Evolutionary conservation across 2,888 invertebrate species (phyloP).

Genomic region (Dyspetes luteomarginatus): DNA sequence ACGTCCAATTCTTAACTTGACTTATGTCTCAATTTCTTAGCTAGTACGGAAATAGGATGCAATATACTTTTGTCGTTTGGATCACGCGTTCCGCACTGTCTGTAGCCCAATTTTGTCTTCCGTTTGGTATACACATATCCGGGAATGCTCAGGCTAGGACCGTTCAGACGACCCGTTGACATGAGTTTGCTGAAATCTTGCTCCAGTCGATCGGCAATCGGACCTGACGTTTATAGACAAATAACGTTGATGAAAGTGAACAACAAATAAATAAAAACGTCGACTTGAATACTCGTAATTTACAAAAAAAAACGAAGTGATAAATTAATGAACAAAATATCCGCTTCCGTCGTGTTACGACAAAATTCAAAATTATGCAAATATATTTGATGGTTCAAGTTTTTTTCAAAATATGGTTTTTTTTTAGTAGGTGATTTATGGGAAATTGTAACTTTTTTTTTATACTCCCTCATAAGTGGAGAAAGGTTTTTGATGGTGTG

Average conservation of each 20-base stretch:
- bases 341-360: too few relatives aligned
- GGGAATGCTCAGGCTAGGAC: conserved; percentile 91
- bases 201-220: conserved; percentile 91
- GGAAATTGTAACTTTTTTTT: too few relatives aligned
- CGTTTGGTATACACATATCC: conserved; percentile 90
- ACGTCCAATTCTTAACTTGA: conserved; percentile 25
- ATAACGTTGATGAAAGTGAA: too few relatives aligned
- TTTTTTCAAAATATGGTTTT: not conserved
- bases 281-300: too few relatives aligned
- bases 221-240: too few relatives aligned
- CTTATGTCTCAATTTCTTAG: conserved; percentile 39
- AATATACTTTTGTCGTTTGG: conserved; percentile 87
- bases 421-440: not conserved
- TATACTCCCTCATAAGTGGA: too few relatives aligned
- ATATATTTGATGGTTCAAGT: too few relatives aligned
- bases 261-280: conserved; percentile 44
- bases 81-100: conserved; percentile 91
- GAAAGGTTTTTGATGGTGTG: too few relatives aligned
- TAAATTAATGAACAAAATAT: too few relatives aligned
- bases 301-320: not conserved
- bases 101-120: conserved; percentile 89
- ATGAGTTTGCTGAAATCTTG: conserved; percentile 91
- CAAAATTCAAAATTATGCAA: too few relatives aligned
- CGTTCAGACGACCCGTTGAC: conserved; percentile 89
- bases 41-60: conserved; percentile 49